These are phyloP conservation scores for Tautogolabrus adspersus DNA, from an alignment of 2,113 vertebrate species.

Conservation along the genomic window DNA sequence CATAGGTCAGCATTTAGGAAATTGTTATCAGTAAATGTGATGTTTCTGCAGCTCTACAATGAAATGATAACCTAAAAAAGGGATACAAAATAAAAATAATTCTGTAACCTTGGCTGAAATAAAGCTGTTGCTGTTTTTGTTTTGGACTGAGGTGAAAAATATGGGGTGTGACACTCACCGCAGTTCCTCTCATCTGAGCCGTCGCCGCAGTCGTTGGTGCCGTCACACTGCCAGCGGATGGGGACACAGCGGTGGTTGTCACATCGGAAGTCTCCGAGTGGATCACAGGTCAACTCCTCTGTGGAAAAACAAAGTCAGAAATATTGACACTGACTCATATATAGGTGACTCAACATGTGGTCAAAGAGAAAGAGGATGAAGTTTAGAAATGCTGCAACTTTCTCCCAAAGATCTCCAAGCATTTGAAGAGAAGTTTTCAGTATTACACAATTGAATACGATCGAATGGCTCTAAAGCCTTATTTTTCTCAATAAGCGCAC, in stretches of 20 bases:
- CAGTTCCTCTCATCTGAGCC: conserved; percentile 81
- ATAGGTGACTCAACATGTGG: conserved; percentile 13
- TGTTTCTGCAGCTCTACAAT: background rate
- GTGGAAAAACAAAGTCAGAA: conserved; percentile 23
- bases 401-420: too few species aligned
- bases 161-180: conserved; percentile 54
- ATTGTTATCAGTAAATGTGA: background rate
- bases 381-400: too few species aligned
- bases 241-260: conserved; percentile 82
- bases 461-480: too few species aligned
- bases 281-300: conserved; percentile 81
- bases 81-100: background rate
- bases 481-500: too few species aligned
- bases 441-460: background rate
- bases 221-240: conserved; percentile 81
- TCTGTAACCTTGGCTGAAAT: background rate
- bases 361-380: background rate
- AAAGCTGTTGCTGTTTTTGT: background rate
- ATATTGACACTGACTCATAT: background rate
- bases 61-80: background rate
- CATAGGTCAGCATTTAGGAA: background rate
- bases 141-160: background rate
- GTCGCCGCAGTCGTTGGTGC: conserved; percentile 77
- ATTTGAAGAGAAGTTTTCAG: background rate
- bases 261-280: conserved; percentile 80